Percentiles rank a stretch among this genome's conserved stretches.
phyloP scores from a whole-genome alignment of 2,113 vertebrate species.

The Epinephelus fuscoguttatus region DNA sequence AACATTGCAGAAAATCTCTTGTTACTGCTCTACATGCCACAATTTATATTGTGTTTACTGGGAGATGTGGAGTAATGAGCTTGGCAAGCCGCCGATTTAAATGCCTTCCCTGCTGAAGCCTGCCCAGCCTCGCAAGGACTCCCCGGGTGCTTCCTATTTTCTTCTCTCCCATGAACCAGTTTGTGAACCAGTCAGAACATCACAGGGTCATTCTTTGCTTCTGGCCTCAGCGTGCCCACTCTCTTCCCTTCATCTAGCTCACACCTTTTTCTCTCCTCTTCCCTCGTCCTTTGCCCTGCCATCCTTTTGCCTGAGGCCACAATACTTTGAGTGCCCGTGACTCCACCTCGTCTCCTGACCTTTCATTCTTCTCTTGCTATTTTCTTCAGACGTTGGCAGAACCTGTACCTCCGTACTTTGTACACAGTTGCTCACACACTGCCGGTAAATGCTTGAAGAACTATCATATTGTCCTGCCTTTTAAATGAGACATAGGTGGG shows the following conservation, averaged over 20 bases:
- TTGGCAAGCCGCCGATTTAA: slow-evolving; percentile 19
- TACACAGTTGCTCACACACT: slow-evolving; percentile 1
- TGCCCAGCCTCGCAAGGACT: background rate
- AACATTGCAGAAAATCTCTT: slow-evolving; percentile 20
- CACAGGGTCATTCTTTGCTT: slow-evolving; percentile 48
- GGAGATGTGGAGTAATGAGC: slow-evolving; percentile 37
- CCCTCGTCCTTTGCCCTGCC: slow-evolving; percentile 22
- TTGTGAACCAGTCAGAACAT: slow-evolving; percentile 39
- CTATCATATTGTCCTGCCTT: too few species aligned
- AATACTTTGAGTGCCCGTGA: slow-evolving; percentile 14
- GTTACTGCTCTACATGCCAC: background rate
- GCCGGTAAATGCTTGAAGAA: background rate
- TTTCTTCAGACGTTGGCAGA: slow-evolving; percentile 22
- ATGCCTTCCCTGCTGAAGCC: slow-evolving; percentile 19
- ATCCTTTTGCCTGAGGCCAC: slow-evolving; percentile 42
- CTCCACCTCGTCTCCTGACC: slow-evolving; percentile 48
- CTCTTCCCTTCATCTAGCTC: slow-evolving; percentile 22
- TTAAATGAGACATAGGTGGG: background rate
- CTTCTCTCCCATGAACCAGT: slow-evolving; percentile 26
- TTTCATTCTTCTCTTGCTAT: slow-evolving; percentile 36
- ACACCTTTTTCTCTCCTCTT: slow-evolving; percentile 47
- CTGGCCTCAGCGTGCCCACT: slow-evolving; percentile 33
- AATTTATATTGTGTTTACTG: slow-evolving; percentile 28
- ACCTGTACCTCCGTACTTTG: slow-evolving; percentile 12
- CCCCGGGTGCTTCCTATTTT: slow-evolving; percentile 2